Conservation (phyloP, 1,140 invertebrate species). For the Stegodyphus mimosarum region DNA sequence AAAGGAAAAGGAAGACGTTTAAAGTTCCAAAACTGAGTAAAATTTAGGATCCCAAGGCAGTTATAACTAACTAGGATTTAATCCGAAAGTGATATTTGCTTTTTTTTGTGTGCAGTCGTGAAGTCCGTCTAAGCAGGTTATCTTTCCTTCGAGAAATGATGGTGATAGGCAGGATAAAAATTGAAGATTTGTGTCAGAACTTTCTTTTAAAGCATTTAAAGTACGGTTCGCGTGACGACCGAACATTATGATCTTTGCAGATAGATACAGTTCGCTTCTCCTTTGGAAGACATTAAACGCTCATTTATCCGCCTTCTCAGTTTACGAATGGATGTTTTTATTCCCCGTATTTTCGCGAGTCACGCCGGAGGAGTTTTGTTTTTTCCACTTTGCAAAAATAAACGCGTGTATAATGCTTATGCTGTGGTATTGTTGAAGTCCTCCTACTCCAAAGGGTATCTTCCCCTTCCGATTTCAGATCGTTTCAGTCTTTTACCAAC, state of each 20-base stretch:
- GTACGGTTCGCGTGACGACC: constrained; percentile 47
- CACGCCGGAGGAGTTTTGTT: constrained; percentile 33
- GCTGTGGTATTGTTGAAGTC: constrained; percentile 31
- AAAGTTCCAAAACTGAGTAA: too few species aligned
- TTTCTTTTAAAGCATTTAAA: constrained; percentile 51
- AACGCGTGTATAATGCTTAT: constrained; percentile 18
- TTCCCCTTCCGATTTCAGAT: constrained; percentile 24
- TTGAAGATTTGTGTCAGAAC: constrained; percentile 21
- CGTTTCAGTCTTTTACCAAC: constrained; percentile 47
- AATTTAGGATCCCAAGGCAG: too few species aligned
- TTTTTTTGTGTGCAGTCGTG: neutral
- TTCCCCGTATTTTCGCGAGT: constrained; percentile 22
- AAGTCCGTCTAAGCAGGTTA: constrained; percentile 5
- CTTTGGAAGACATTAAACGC: constrained; percentile 53
- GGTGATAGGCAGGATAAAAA: constrained; percentile 35
- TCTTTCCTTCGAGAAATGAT: constrained; percentile 14
- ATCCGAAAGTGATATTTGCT: too few species aligned
- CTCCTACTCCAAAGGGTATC: neutral
- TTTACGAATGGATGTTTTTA: constrained; percentile 13
- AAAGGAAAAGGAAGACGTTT: too few species aligned
- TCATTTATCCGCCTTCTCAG: constrained; percentile 51
- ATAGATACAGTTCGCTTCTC: constrained; percentile 31
- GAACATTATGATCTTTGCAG: constrained; percentile 44
- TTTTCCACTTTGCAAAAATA: constrained; percentile 30
- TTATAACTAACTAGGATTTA: too few species aligned